Percentiles rank a stretch among this genome's conserved stretches.
Conservation (phyloP, 2,888 invertebrate species). For the Lepidonotus clava region DNA sequence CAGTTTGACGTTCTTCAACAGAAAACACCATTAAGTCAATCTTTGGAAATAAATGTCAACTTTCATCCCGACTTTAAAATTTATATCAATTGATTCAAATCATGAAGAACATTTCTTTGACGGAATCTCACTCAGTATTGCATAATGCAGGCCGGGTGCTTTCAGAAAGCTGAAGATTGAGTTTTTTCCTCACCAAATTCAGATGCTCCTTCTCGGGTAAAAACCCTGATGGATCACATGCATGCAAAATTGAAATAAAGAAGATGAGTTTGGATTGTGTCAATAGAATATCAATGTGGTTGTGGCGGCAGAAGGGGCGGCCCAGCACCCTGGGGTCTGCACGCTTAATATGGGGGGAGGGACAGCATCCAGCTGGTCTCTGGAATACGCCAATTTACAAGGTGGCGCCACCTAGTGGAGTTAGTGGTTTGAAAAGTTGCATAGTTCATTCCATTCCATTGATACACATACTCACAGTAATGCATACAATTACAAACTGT, state of each 20-base stretch:
- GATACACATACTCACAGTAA: too few relatives aligned
- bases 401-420: too few relatives aligned
- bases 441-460: too few relatives aligned
- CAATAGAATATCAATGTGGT: conserved; percentile 23
- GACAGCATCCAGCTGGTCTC: neutral
- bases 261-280: conserved; percentile 13
- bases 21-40: neutral
- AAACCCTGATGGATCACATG: neutral
- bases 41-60: neutral
- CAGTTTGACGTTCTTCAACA: too few relatives aligned
- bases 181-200: neutral
- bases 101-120: neutral
- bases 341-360: neutral
- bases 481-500: too few relatives aligned
- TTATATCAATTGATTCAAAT: neutral
- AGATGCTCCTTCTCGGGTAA: neutral
- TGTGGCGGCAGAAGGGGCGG: neutral
- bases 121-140: neutral
- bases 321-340: neutral
- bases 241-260: conserved; percentile 13
- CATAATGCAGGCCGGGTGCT: neutral
- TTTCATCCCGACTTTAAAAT: neutral
- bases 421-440: too few relatives aligned
- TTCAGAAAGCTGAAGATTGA: neutral
- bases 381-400: too few relatives aligned